Conservation (phyloP, 2,888 invertebrate species). For the Dryobotodes eremita region DNA sequence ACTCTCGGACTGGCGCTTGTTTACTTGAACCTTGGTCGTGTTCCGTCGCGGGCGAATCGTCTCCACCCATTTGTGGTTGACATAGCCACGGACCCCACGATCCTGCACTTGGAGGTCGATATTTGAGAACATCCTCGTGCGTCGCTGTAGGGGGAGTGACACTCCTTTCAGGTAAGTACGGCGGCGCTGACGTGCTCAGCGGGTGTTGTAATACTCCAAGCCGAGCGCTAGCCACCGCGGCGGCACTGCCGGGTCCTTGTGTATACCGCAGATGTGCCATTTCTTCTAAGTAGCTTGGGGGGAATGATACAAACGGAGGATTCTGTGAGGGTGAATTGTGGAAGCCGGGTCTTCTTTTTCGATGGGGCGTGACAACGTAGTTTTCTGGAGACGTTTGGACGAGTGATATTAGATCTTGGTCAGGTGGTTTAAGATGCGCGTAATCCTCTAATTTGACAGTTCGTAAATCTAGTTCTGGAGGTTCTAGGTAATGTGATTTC, state of each 20-base stretch:
- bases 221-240: conserved; percentile 89
- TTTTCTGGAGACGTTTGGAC: conserved; percentile 94
- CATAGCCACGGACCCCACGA: conserved; percentile 93
- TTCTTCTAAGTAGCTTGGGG: conserved; percentile 94
- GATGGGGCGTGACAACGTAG: conserved; percentile 96
- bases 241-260: conserved; percentile 91
- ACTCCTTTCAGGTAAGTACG: conserved; percentile 92
- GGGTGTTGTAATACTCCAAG: conserved; percentile 91
- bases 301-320: conserved; percentile 96
- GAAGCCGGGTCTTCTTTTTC: conserved; percentile 96
- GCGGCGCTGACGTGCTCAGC: conserved; percentile 94
- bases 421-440: conserved; percentile 92
- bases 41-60: conserved; percentile 86
- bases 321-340: conserved; percentile 97
- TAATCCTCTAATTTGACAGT: conserved; percentile 93
- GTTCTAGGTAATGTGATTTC: conserved; percentile 92
- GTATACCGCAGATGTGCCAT: conserved; percentile 92
- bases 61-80: conserved; percentile 92
- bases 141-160: conserved; percentile 91
- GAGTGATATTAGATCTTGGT: conserved; percentile 93
- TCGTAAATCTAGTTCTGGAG: conserved; percentile 93
- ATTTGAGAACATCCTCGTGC: conserved; percentile 91
- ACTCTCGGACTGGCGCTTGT: conserved; percentile 94
- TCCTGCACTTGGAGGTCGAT: conserved; percentile 93
- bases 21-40: conserved; percentile 90